Evolutionary conservation across 1,140 invertebrate species (phyloP), one percentile per base, ranked within the genome.

Genomic region (Drosophila paulistorum): DNA sequence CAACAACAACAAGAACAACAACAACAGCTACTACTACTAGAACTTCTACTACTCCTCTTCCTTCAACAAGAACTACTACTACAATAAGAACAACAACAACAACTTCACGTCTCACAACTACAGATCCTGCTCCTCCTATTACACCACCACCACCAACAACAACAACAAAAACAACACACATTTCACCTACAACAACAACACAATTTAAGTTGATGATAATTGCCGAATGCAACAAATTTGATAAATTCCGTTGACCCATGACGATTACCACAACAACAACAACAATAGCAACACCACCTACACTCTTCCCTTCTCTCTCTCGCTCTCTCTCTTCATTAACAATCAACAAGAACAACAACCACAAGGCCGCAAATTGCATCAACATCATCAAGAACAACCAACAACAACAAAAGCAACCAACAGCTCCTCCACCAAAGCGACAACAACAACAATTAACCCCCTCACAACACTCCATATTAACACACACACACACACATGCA

Each of bases 11-110:
- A 76, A 80, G 58, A 74, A 71, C 71, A 64, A 58, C 71, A 64
- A 58, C 81, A 72, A 70, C 86, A 81, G 81, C 82, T 74, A 81
- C 79, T 89, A 87, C 86, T 90, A 84, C 83, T 90, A 85, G 77
- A 78, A 81, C 81, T 85, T 81, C 81, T 85, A 86, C 87, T 90
- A 82, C 83, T 90, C 86, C 81, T 90, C 86, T 79, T 90, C 79
- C 80, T 87, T 79, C 90, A 79, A 84, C 79, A 82, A 82, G 70
- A 74, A 83, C 71, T 68, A 83, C 70, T 77, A 81, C 74, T 48
- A 82, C 81, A 68, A 85, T 84, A 72, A 77, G 68, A 71, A 81
- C 79, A 79, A 89, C 85, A 80, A 85, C 73, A 79, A 90, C 90
- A 86, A 86, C 80, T 91, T 79, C 80, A 87, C 85, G 84, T 82